Conservation (phyloP, 2,797 vertebrate genomes). For the Epinephelus awoara region DNA sequence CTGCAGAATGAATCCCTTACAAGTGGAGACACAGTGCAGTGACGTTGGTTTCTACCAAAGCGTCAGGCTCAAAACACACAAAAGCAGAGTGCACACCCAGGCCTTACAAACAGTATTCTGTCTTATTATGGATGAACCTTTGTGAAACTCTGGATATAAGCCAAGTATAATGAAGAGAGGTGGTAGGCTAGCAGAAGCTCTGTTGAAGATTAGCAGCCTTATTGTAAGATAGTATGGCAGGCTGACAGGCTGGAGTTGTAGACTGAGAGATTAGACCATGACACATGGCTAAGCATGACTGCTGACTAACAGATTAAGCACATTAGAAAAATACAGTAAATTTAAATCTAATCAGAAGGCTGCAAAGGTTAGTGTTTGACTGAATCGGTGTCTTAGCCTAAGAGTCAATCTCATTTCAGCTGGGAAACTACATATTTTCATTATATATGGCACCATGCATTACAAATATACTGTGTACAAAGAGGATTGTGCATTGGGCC, state of each 20-base stretch:
- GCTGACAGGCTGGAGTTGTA: slow-evolving; percentile 51
- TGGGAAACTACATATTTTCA: background rate
- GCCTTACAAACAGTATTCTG: slow-evolving; percentile 7
- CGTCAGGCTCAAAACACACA: background rate
- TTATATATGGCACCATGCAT: background rate
- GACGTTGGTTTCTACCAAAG: slow-evolving; percentile 13
- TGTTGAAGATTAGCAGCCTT: slow-evolving; percentile 50
- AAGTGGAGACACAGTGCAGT: slow-evolving; percentile 3
- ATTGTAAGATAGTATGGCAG: slow-evolving; percentile 36
- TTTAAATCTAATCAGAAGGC: background rate
- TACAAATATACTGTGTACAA: background rate
- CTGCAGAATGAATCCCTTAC: slow-evolving; percentile 30
- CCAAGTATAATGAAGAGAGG: slow-evolving; percentile 52
- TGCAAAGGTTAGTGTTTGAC: background rate
- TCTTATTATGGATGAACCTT: slow-evolving; percentile 38
- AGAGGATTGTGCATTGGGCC: background rate
- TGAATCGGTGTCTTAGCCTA: background rate
- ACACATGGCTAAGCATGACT: slow-evolving; percentile 43
- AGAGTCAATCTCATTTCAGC: background rate
- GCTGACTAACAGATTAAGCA: slow-evolving; percentile 35
- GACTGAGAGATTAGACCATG: slow-evolving; percentile 48
- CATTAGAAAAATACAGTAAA: background rate
- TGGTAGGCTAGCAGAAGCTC: slow-evolving; percentile 29
- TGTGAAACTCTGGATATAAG: slow-evolving; percentile 36
- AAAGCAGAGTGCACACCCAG: slow-evolving; percentile 28